Conservation (phyloP, 2,888 invertebrate species). For the Gnatocerus cornutus region DNA sequence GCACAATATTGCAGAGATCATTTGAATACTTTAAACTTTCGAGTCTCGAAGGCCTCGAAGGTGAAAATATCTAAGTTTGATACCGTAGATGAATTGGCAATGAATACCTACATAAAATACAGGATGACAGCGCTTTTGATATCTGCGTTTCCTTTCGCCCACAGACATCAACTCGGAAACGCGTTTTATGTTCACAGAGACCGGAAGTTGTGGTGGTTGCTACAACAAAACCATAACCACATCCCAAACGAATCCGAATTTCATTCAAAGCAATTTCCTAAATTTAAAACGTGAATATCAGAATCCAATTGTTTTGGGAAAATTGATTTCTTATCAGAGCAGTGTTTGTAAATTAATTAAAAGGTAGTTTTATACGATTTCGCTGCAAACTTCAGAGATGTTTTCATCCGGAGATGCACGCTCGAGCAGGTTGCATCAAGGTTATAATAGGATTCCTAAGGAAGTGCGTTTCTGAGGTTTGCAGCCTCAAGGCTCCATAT, state of each 20-base stretch:
- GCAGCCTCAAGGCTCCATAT: background rate
- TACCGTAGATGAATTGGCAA: constrained; percentile 7
- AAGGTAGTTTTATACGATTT: too few relatives aligned
- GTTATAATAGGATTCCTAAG: background rate
- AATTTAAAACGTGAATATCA: background rate
- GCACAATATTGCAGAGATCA: too few relatives aligned
- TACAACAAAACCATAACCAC: constrained; percentile 5
- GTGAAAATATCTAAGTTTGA: background rate
- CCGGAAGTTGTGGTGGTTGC: constrained; percentile 9
- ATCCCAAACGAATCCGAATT: constrained; percentile 4
- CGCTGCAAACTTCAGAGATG: too few relatives aligned
- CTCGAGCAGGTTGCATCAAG: constrained; percentile 1
- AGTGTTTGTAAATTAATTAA: too few relatives aligned
- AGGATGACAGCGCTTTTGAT: constrained; percentile 1
- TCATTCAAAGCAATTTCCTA: background rate
- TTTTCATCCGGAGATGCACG: background rate
- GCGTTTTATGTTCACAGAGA: background rate
- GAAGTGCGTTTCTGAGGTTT: too few relatives aligned
- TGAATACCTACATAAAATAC: constrained; percentile 5
- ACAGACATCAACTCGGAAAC: background rate
- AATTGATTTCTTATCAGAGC: too few relatives aligned
- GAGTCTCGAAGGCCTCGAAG: too few relatives aligned
- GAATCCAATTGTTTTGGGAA: too few relatives aligned
- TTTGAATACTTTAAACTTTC: too few relatives aligned
- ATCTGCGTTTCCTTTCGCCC: constrained; percentile 6